These are phyloP conservation scores for Eremophila alpestris DNA, from an alignment of 2,797 vertebrate genomes.

Conservation along the genomic window DNA sequence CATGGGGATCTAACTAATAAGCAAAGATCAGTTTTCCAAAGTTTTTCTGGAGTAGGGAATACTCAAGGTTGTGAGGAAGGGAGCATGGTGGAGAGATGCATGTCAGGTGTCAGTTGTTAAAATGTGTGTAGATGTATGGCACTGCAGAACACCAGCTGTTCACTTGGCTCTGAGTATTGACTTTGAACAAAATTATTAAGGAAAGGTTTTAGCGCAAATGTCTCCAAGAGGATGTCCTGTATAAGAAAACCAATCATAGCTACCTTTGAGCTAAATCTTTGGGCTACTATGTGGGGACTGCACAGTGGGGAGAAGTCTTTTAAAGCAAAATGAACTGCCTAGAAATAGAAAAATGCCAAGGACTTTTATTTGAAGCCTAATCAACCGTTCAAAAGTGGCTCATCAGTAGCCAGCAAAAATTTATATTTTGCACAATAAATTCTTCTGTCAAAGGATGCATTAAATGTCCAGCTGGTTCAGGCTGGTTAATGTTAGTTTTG, in stretches of 20 bases:
- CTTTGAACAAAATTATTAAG: background rate
- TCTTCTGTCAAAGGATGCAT: background rate
- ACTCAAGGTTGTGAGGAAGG: background rate
- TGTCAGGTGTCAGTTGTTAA: background rate
- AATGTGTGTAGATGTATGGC: rapidly evolving
- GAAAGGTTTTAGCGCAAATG: background rate
- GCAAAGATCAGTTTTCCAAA: background rate
- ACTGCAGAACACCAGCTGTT: background rate
- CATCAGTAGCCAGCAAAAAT: background rate
- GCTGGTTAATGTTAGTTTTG: background rate
- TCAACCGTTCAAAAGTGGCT: background rate
- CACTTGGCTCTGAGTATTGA: no score
- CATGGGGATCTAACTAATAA: background rate
- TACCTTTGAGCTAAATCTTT: background rate
- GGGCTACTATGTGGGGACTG: background rate
- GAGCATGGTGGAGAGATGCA: background rate
- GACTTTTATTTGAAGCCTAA: background rate
- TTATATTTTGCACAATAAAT: background rate
- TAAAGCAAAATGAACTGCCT: background rate
- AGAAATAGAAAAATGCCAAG: background rate
- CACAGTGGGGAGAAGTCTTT: background rate
- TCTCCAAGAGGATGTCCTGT: background rate
- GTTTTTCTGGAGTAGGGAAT: background rate
- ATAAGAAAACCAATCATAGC: background rate
- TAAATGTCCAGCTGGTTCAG: background rate